Evolutionary conservation across 1,140 invertebrate species (phyloP), one percentile per base, ranked within the genome.

Genomic region (Heliconius congener): DNA sequence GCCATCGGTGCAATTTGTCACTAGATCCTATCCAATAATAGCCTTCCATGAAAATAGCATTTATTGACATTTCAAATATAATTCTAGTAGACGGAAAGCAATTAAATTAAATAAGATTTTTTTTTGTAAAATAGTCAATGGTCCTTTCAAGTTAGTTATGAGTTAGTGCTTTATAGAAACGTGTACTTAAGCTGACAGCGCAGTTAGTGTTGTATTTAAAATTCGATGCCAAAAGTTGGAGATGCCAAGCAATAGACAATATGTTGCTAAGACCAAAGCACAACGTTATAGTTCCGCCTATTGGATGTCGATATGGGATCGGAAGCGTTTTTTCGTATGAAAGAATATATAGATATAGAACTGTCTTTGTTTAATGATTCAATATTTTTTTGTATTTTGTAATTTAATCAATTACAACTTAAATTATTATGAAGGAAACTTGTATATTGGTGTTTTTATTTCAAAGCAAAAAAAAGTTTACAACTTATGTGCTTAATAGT

Each of bases 181-280:
- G 86, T 86, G 90, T 90, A 86, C 87, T 90, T 91, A 91, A 87
- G 87, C 90, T 91, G 90, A 92, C 89, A 90, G 79, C 80, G 88
- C 86, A 89, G 83, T 88, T 79, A 86, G 82, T 82, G 80, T 83
- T 84, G 84, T 87, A 85, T 89, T 86, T 86, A 85, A 91, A 82
- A 87, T 89, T 88, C 82, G 87, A 93, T 94, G 92, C 92, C 92
- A 94, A 94, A 84, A 92, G 87, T 86, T 84, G 84, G 85, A 92
- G 89, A 93, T 92, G 92, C 91, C 92, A 94, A 92, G 90, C 90
- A 93, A 92, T 93, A 92, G 89, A 91, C 90, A 91, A 93, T 93
- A 92, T 88, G 88, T 86, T 81, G 83, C 78, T 83, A 83, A 74
- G 83, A 84, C 82, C 84, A 80, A 81, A 81, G 83, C 78, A 81